Conservation (phyloP, 2,888 invertebrate species). For the Palloptera scutellata region DNA sequence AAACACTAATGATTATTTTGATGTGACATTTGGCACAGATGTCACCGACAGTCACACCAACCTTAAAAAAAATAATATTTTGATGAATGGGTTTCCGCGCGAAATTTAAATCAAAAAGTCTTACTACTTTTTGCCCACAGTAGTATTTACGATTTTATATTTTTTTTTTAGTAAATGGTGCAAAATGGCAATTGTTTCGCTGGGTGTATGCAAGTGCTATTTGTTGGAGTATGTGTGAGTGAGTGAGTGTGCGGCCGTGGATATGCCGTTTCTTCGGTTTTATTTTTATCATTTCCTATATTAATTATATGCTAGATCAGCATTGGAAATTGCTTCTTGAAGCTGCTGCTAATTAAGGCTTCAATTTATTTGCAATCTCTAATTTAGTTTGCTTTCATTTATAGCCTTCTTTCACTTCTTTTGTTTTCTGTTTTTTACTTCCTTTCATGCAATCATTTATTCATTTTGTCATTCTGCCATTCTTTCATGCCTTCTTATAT, state of each 20-base stretch:
- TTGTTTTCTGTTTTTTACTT: neutral
- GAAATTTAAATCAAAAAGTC: too few species aligned
- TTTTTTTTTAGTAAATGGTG: too few species aligned
- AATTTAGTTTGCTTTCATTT: neutral
- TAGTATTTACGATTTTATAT: too few species aligned
- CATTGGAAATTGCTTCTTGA: neutral
- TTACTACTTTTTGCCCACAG: too few species aligned
- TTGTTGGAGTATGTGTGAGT: neutral
- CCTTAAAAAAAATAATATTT: too few species aligned
- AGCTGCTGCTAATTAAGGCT: constrained; percentile 7
- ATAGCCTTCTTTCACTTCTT: neutral
- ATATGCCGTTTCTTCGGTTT: neutral
- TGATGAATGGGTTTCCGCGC: too few species aligned
- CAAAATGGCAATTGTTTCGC: too few species aligned
- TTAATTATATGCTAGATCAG: neutral
- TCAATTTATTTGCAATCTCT: constrained; percentile 9
- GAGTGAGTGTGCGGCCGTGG: neutral
- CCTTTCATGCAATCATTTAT: neutral
- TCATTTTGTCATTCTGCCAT: neutral
- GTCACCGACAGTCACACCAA: too few species aligned
- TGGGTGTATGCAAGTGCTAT: too few species aligned
- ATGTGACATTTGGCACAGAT: too few species aligned
- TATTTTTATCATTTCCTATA: constrained; percentile 1
- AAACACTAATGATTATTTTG: too few species aligned
- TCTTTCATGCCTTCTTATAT: too few species aligned